phyloP scores from a whole-genome alignment of 2,888 invertebrate species.

The Drosophila dives region DNA sequence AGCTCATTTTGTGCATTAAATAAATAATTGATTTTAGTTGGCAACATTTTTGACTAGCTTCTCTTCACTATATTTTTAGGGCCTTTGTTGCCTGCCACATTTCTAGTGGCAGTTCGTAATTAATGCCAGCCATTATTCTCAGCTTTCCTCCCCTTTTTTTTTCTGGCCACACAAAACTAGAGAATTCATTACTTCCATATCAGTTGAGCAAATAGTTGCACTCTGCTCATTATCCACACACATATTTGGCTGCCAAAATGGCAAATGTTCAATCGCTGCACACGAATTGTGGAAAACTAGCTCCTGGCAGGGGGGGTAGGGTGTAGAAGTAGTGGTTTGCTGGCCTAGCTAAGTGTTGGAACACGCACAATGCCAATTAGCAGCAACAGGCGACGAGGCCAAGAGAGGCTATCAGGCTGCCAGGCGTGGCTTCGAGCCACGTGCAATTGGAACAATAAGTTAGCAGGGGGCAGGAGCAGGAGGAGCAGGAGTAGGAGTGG shows the following conservation, averaged over 20 bases:
- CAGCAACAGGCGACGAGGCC: conserved; percentile 60
- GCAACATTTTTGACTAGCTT: not conserved
- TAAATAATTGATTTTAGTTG: not conserved
- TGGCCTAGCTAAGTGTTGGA: conserved; percentile 54
- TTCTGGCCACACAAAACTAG: not conserved
- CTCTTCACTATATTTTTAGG: too few relatives aligned
- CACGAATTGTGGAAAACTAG: conserved; percentile 4
- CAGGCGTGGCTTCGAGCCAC: conserved; percentile 17
- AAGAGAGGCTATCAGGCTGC: conserved; percentile 8
- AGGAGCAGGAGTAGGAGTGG: not conserved
- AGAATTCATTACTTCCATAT: conserved; percentile 32
- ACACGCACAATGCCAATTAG: conserved; percentile 75
- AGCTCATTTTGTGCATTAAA: not conserved
- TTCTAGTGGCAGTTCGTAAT: too few relatives aligned
- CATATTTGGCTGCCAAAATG: conserved; percentile 39
- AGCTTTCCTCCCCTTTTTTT: not conserved
- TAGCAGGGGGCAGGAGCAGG: conserved; percentile 19
- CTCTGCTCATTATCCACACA: conserved; percentile 31
- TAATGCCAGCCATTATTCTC: conserved; percentile 1
- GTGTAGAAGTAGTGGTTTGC: not conserved
- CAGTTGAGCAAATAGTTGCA: conserved; percentile 26
- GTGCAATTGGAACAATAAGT: conserved; percentile 36
- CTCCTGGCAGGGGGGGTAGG: not conserved
- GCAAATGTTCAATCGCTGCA: conserved; percentile 45
- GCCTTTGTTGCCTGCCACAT: not conserved